A percentile compares a stretch with the other conserved stretches of the same genome.
Conservation (phyloP, 2,797 vertebrate genomes). For the Eulemur rubriventer region DNA sequence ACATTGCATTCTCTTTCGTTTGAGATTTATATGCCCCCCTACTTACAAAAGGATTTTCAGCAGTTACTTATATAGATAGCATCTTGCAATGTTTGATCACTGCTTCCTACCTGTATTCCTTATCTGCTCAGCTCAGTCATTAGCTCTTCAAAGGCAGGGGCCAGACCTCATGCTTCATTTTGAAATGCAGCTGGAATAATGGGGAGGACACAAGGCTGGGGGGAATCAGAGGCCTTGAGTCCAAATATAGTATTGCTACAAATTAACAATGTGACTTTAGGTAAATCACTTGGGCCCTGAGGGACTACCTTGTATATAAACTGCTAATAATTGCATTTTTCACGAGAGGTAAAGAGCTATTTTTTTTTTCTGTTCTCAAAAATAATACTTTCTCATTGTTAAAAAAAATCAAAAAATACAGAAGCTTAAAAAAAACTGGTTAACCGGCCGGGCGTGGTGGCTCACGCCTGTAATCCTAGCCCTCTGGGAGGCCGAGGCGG, state of each 20-base stretch:
- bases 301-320: not conserved
- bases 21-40: not conserved
- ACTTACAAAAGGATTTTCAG: constrained; percentile 16
- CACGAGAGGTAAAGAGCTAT: not conserved
- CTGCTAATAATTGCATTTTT: not conserved
- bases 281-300: not conserved
- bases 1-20: not conserved
- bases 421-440: not conserved
- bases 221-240: not conserved
- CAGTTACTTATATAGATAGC: not conserved
- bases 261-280: not conserved
- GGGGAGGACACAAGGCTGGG: not conserved
- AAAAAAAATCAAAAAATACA: not conserved
- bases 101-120: constrained; percentile 1
- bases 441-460: too few relatives aligned
- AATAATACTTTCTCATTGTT: not conserved
- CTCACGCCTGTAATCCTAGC: too few relatives aligned
- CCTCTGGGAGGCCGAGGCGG: too few relatives aligned
- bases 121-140: not conserved
- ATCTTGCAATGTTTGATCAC: not conserved
- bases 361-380: not conserved
- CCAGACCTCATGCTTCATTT: not conserved
- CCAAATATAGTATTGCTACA: not conserved
- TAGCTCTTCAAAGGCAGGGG: not conserved
- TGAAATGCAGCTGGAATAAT: not conserved